Evolutionary conservation across 2,888 invertebrate genomes (phyloP).

Genomic region (Polietes domitor): DNA sequence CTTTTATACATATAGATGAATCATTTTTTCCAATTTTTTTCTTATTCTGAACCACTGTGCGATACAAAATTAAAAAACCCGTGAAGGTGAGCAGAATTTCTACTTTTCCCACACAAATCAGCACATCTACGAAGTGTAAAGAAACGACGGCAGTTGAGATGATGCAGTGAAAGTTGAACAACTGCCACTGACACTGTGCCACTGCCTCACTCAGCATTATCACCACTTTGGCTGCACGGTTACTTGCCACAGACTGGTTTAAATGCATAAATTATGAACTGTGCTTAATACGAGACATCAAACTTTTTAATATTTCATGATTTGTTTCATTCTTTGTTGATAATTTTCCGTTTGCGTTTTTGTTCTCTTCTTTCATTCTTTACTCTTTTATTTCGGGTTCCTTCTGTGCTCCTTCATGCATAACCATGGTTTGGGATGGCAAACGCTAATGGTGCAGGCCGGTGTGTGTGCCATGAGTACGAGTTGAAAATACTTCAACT

Average conservation of each 20-base stretch:
- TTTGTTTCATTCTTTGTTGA: slow-evolving; percentile 33
- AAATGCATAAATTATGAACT: slow-evolving; percentile 50
- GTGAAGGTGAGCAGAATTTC: not conserved
- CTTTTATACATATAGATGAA: too few species aligned
- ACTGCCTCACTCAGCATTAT: not conserved
- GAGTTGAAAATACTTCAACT: slow-evolving; percentile 37
- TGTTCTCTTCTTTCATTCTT: not conserved
- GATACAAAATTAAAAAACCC: not conserved
- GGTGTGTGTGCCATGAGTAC: not conserved
- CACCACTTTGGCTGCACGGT: not conserved
- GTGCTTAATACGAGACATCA: slow-evolving; percentile 45
- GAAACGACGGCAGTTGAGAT: not conserved
- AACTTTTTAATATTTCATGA: slow-evolving; percentile 50
- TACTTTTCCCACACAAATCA: slow-evolving; percentile 5
- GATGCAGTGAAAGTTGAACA: slow-evolving; percentile 22
- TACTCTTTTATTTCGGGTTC: not conserved
- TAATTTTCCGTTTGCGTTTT: not conserved
- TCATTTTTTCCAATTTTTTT: too few species aligned
- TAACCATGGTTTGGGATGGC: not conserved
- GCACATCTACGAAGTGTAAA: not conserved
- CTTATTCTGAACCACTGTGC: not conserved
- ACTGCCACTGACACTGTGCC: not conserved
- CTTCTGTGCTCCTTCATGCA: not conserved
- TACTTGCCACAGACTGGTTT: slow-evolving; percentile 1
- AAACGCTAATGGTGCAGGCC: not conserved